Evolutionary conservation across 2,113 vertebrate species (phyloP).

Genomic region (Empidonax traillii): DNA sequence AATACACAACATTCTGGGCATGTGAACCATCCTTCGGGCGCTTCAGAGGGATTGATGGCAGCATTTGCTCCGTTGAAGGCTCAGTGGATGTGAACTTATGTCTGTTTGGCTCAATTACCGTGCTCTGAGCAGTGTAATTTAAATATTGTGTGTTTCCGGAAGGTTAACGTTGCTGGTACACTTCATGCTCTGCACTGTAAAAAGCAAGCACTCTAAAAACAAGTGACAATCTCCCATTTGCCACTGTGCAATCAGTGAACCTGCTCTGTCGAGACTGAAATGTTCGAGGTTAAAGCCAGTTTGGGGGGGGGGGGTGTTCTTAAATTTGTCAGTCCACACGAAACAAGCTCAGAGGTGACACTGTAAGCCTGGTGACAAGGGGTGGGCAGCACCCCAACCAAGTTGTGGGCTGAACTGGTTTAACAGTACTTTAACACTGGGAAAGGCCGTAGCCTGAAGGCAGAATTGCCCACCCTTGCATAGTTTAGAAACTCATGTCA

Average conservation of each 20-base stretch:
- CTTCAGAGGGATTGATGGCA: slow-evolving; percentile 36
- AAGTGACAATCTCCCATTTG: slow-evolving; percentile 55
- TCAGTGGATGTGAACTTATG: slow-evolving; percentile 46
- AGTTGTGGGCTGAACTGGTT: background rate
- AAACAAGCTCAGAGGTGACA: background rate
- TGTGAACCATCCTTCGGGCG: background rate
- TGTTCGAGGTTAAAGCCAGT: background rate
- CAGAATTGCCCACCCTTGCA: background rate
- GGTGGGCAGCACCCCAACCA: background rate
- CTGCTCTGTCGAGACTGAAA: background rate
- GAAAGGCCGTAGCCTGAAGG: background rate
- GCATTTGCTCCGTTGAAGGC: slow-evolving; percentile 4
- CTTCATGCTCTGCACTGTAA: slow-evolving; percentile 45
- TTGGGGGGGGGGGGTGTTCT: background rate
- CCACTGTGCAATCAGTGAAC: slow-evolving; percentile 12
- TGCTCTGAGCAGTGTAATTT: slow-evolving; percentile 60
- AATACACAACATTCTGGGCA: background rate
- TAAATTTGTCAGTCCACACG: background rate
- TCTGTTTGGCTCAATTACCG: slow-evolving; percentile 60
- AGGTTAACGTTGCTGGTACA: slow-evolving; percentile 46
- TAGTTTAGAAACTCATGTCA: background rate
- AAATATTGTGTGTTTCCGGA: slow-evolving; percentile 61
- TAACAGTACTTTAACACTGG: background rate
- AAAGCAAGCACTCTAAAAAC: slow-evolving; percentile 53
- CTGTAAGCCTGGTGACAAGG: background rate